These are phyloP conservation scores for Fragariocoptes setiger DNA, from an alignment of 1,140 invertebrate species.

Conservation along the genomic window DNA sequence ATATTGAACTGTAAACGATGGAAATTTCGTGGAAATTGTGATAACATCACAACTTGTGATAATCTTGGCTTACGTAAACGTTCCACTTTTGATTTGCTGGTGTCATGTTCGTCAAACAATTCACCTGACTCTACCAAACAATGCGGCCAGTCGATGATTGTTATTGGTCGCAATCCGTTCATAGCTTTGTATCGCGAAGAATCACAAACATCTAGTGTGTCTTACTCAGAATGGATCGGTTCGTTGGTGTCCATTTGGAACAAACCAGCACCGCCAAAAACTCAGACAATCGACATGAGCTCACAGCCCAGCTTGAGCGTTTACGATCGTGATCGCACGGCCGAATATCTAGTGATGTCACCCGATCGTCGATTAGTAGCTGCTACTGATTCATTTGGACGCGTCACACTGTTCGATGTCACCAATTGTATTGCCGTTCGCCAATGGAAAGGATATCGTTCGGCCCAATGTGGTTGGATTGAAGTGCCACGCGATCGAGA, in stretches of 20 bases:
- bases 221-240: background rate
- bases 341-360: constrained; percentile 33
- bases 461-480: constrained; percentile 68
- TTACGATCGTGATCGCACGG: constrained; percentile 42
- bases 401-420: constrained; percentile 52
- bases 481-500: constrained; percentile 30
- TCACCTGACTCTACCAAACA: constrained; percentile 34
- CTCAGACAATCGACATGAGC: constrained; percentile 12
- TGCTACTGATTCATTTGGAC: constrained; percentile 47
- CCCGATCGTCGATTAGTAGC: constrained; percentile 44
- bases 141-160: constrained; percentile 38
- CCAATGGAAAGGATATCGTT: constrained; percentile 69
- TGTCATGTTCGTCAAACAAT: constrained; percentile 39
- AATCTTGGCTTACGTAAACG: constrained; percentile 28
- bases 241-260: background rate
- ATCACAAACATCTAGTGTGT: constrained; percentile 20
- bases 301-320: constrained; percentile 31
- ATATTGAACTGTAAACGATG: constrained; percentile 43
- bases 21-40: constrained; percentile 39
- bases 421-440: constrained; percentile 38
- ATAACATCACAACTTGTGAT: constrained; percentile 36
- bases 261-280: background rate
- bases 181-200: constrained; percentile 57
- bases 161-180: constrained; percentile 46
- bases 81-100: constrained; percentile 52